A percentile compares a stretch with the other conserved stretches of the same genome.
These are phyloP conservation scores for Otolemur garnettii DNA, from an alignment of 2,113 vertebrate genomes.

Conservation along the genomic window DNA sequence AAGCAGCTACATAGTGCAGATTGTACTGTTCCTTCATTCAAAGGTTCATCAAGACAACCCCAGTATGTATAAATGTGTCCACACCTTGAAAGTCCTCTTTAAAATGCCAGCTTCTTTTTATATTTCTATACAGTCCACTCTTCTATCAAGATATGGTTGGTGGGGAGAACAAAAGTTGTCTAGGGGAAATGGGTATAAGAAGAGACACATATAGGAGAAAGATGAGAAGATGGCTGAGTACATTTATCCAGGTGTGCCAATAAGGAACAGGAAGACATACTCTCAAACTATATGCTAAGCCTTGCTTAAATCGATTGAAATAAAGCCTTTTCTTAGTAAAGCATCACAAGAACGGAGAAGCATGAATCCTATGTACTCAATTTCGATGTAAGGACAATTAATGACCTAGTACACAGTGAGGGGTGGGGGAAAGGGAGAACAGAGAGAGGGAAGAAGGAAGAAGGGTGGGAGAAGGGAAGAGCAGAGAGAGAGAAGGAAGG, in stretches of 20 bases:
- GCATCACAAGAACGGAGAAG: no score
- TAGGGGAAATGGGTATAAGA: neutral
- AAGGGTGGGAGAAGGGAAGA: no score
- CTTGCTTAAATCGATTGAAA: neutral
- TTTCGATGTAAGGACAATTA: no score
- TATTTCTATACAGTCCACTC: slow-evolving; percentile 64
- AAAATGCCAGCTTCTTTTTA: slow-evolving; percentile 73
- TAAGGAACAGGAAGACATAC: neutral
- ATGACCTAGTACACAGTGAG: no score
- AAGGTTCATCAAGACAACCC: slow-evolving; percentile 77
- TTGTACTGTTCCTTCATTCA: neutral
- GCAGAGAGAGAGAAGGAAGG: no score
- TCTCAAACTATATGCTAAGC: neutral
- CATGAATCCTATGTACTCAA: no score
- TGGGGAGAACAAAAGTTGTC: neutral
- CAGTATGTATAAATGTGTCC: slow-evolving; percentile 53
- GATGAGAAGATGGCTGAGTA: neutral
- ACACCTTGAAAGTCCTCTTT: slow-evolving; percentile 72
- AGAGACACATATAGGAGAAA: neutral
- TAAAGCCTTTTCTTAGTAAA: neutral
- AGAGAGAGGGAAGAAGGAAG: no score
- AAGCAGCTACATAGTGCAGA: neutral
- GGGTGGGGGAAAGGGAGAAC: no score
- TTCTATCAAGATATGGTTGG: slow-evolving; percentile 35
- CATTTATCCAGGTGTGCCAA: neutral